phyloP scores from a whole-genome alignment of 2,888 invertebrate species.

The Aphidius colemani region DNA sequence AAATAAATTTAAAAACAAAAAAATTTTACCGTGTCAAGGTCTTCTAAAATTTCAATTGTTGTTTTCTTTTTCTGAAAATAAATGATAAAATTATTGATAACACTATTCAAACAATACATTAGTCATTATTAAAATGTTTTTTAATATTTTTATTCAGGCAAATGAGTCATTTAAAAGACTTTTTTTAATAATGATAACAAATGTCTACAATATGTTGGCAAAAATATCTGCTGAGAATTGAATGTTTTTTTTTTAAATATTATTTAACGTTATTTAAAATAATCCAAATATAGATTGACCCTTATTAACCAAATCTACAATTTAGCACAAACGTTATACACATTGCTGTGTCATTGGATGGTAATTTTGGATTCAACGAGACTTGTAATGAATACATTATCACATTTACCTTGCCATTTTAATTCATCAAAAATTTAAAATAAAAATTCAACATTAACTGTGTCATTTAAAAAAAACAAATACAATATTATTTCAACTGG shows the following conservation, averaged over 20 bases:
- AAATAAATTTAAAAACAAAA: conserved; percentile 1
- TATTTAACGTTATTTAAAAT: neutral
- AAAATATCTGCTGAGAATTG: too few species aligned
- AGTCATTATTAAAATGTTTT: conserved; percentile 1
- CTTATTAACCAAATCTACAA: conserved; percentile 19
- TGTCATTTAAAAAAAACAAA: too few species aligned
- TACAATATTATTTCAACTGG: too few species aligned
- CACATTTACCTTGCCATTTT: conserved; percentile 18
- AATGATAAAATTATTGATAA: conserved; percentile 9
- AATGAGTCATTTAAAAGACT: neutral
- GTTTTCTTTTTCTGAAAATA: conserved; percentile 65
- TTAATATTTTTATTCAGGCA: conserved; percentile 9
- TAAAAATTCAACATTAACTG: neutral
- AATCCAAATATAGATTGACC: conserved; percentile 26
- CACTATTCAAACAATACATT: conserved; percentile 9
- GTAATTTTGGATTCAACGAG: conserved; percentile 41
- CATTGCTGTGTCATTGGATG: conserved; percentile 45
- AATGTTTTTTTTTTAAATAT: too few species aligned
- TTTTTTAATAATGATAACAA: too few species aligned
- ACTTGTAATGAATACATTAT: conserved; percentile 44
- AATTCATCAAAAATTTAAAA: conserved; percentile 2
- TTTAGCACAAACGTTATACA: conserved; percentile 27
- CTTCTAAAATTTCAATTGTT: conserved; percentile 67
- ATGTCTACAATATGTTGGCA: too few species aligned
- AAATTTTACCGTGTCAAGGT: conserved; percentile 67